Base-by-base conservation (phyloP, 2,113 vertebrate species). In the Chaetops frenatus region DNA sequence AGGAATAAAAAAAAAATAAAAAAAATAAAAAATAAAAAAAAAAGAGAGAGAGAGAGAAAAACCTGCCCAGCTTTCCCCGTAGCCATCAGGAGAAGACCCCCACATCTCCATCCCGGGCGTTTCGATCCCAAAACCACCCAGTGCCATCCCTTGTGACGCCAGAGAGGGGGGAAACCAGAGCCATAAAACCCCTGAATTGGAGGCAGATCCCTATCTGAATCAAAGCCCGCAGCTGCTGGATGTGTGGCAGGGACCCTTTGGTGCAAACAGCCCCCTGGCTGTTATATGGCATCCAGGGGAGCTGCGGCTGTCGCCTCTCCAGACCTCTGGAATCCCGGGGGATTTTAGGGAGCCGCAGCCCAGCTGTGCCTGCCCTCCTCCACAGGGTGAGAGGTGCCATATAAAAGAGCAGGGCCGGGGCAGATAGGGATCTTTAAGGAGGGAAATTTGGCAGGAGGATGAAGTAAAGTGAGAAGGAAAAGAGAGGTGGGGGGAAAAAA, bases 351-450 rank as follows among this genome's bases (percentile, higher is more conserved):
- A 61, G 60, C 61, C 16, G 69, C 24, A 10, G 76, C 48, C 16
- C 90, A 77, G 89, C 89, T 57, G 79, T n/a, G 60, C 67, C 88
- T 31, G 33, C 65, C 64, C 47, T 77, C 82, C n/a, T 86, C 88
- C 3, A 36, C 81, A 27, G 36, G 31, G 17, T 33, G 90, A 91
- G 13, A 61, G 88, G 70, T 44, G 81, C 84, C 67, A 9, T 4
- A 90, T 91, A 66, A 92, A 84, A 86, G 29, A 45, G 35, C 3
- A 1, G 42, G 15, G 45, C 6, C 23, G 19, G 28, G n/a, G 78
- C 23, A 95, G 96, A 97, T 97, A 87, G 0, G 91, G 80, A 97
- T 97, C 97, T 97, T 76, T 48, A 38, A 92, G 93, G 72, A 74
- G 40, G 61, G 92, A 58, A 86, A 72, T 77, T 42, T 58, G 60